phyloP scores from a whole-genome alignment of 2,888 invertebrate genomes.

The Ormyrus labotus region DNA sequence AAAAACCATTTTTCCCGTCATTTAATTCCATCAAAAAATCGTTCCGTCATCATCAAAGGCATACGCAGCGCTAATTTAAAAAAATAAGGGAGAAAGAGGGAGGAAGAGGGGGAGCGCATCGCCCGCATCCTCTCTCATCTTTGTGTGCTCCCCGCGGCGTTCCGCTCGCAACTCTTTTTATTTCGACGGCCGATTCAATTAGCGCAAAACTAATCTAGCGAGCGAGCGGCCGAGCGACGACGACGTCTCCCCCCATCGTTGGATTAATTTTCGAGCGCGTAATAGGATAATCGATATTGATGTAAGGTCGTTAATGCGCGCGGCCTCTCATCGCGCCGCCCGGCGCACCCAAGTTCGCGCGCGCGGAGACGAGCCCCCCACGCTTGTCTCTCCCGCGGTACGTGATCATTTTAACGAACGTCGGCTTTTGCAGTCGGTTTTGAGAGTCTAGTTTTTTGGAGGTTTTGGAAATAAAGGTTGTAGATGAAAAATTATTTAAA shows the following conservation, averaged over 20 bases:
- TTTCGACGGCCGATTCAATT: slow-evolving; percentile 35
- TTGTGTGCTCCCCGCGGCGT: too few relatives aligned
- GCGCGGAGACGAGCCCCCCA: background rate
- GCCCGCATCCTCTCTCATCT: slow-evolving; percentile 6
- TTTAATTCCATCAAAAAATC: too few relatives aligned
- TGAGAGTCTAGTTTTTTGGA: too few relatives aligned
- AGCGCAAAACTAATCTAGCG: slow-evolving; percentile 28
- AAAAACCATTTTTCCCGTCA: too few relatives aligned
- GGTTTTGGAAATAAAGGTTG: too few relatives aligned
- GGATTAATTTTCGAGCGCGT: slow-evolving; percentile 50
- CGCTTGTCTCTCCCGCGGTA: too few relatives aligned
- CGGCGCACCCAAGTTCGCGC: background rate
- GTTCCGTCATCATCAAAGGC: too few relatives aligned
- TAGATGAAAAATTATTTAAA: too few relatives aligned
- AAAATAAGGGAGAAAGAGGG: too few relatives aligned
- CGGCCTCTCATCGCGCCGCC: background rate
- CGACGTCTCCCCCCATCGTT: background rate
- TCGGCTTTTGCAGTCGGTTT: too few relatives aligned
- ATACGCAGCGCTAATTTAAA: too few relatives aligned
- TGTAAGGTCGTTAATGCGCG: slow-evolving; percentile 32
- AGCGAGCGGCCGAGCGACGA: background rate
- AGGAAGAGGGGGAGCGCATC: background rate
- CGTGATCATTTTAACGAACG: slow-evolving; percentile 5
- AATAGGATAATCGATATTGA: slow-evolving; percentile 57
- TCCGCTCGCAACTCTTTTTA: background rate